A percentile compares a stretch with the other conserved stretches of the same genome.
Evolutionary conservation across 2,113 vertebrate species (phyloP).

Genomic region (Esox niger): DNA sequence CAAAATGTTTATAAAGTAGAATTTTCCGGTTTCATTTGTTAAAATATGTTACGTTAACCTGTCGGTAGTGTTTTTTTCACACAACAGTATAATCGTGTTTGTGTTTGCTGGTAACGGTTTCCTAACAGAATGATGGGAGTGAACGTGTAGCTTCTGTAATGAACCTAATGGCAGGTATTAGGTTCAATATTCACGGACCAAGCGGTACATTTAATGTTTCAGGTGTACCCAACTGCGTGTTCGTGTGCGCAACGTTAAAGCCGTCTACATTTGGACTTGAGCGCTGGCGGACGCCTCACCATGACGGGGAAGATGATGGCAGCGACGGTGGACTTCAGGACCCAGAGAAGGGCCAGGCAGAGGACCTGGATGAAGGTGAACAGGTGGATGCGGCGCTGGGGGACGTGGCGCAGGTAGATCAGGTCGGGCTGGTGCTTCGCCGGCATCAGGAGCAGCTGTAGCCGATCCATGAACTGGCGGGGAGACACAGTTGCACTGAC

Average conservation of each 20-base stretch:
- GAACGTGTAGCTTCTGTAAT: too few species aligned
- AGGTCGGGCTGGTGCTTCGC: constrained; percentile 97
- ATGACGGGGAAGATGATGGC: constrained; percentile 98
- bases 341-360: constrained; percentile 92
- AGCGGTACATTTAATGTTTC: too few species aligned
- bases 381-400: constrained; percentile 90
- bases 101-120: neutral
- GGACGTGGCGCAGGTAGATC: constrained; percentile 95
- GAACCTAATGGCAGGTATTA: too few species aligned
- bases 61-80: too few species aligned
- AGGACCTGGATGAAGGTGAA: constrained; percentile 95
- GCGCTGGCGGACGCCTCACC: constrained; percentile 70
- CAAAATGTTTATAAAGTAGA: too few species aligned
- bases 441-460: constrained; percentile 95
- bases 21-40: too few species aligned
- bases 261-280: too few species aligned
- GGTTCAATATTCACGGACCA: too few species aligned
- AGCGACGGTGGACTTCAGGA: constrained; percentile 96
- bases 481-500: neutral
- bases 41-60: too few species aligned
- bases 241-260: neutral
- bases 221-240: neutral
- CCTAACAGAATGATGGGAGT: neutral
- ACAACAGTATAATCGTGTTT: neutral
- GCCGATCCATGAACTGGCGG: constrained; percentile 94